phyloP scores from a whole-genome alignment of 2,797 vertebrate genomes.

The Mormyrops attenuatus region DNA sequence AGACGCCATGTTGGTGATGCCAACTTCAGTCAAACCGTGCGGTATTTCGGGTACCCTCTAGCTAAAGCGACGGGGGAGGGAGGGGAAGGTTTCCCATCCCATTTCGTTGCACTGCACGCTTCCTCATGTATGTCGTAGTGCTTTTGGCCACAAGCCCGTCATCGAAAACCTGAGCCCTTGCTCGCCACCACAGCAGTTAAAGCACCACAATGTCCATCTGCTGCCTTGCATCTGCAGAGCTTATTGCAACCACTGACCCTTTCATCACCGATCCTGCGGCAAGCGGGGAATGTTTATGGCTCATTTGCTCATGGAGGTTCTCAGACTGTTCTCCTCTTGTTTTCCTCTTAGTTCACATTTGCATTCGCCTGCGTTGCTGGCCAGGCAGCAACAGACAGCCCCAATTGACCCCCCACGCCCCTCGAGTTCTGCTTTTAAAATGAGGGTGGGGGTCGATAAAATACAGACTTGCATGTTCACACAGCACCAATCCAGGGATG shows the following conservation, averaged over 20 bases:
- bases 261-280: slow-evolving; percentile 38
- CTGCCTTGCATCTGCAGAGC: slow-evolving; percentile 9
- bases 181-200: not conserved
- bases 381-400: not conserved
- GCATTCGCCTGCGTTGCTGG: slow-evolving; percentile 12
- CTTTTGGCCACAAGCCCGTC: slow-evolving; percentile 15
- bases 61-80: not conserved
- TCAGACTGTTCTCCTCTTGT: slow-evolving; percentile 40
- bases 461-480: not conserved
- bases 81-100: not conserved
- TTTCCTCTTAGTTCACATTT: slow-evolving; percentile 27
- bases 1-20: slow-evolving; percentile 41
- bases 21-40: slow-evolving; percentile 38
- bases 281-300: slow-evolving; percentile 53
- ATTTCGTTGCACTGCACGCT: not conserved
- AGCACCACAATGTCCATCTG: slow-evolving; percentile 2
- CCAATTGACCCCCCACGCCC: not conserved
- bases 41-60: not conserved
- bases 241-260: slow-evolving; percentile 26
- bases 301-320: slow-evolving; percentile 57
- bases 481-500: not conserved
- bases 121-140: not conserved
- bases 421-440: not conserved
- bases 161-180: slow-evolving; percentile 7
- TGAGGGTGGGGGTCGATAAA: not conserved